Evolutionary conservation across 2,797 vertebrate genomes (phyloP).

Genomic region (Hafferia zeledoni): DNA sequence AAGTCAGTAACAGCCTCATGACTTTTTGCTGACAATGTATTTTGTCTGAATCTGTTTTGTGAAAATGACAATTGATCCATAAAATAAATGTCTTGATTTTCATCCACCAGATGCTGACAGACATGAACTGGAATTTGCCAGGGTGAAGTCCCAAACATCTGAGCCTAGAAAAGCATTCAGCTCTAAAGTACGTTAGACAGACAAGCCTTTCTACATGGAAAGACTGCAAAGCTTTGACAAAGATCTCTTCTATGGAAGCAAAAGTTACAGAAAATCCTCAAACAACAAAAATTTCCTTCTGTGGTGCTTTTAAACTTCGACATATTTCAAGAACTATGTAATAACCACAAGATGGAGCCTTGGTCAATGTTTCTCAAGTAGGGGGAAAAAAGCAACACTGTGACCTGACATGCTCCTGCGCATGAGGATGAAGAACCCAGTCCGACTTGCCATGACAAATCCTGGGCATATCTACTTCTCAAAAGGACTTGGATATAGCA

Average conservation of each 20-base stretch:
- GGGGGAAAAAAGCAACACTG: background rate
- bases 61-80: background rate
- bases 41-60: background rate
- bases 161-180: background rate
- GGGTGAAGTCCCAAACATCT: background rate
- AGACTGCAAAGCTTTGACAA: background rate
- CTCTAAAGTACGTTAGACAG: background rate
- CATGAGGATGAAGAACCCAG: background rate
- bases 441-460: background rate
- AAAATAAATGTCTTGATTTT: background rate
- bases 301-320: background rate
- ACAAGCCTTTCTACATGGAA: background rate
- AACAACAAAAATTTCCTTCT: background rate
- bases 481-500: background rate
- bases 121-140: background rate
- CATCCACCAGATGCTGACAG: background rate
- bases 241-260: background rate
- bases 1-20: background rate
- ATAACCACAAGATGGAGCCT: slow-evolving; percentile 66
- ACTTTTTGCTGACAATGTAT: background rate
- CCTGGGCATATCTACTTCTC: background rate
- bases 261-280: background rate
- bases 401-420: background rate
- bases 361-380: background rate
- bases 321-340: background rate